Conservation (phyloP, 2,888 invertebrate genomes). For the Tinea semifulvella region DNA sequence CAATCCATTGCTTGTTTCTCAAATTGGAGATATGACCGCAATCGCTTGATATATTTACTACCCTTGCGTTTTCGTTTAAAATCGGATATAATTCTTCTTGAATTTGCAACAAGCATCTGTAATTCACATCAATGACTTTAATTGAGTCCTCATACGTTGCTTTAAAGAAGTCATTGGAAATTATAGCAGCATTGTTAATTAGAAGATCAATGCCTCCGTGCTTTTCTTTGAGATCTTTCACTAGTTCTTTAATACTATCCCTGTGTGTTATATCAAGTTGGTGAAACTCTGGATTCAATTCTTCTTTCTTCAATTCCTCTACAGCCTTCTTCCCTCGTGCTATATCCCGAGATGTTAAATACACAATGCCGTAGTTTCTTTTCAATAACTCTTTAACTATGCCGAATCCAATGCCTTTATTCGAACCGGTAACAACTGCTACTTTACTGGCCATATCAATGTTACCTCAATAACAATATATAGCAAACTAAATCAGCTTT, state of each 20-base stretch:
- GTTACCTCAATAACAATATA: no score
- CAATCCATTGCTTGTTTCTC: conserved; percentile 24
- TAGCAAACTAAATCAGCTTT: no score
- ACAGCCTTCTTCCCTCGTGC: conserved; percentile 62
- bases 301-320: conserved; percentile 53
- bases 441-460: conserved; percentile 28
- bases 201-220: conserved; percentile 29
- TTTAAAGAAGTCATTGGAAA: conserved; percentile 19
- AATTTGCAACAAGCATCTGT: conserved; percentile 23
- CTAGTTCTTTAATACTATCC: conserved; percentile 25
- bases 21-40: conserved; percentile 26
- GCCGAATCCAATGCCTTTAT: conserved; percentile 72
- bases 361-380: conserved; percentile 69
- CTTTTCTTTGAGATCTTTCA: conserved; percentile 23
- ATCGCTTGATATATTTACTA: conserved; percentile 27
- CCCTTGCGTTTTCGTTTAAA: conserved; percentile 24
- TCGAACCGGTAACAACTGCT: conserved; percentile 67
- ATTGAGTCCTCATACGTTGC: conserved; percentile 26
- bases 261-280: conserved; percentile 24
- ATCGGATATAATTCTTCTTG: conserved; percentile 25
- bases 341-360: conserved; percentile 69
- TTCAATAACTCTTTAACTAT: conserved; percentile 68
- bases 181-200: conserved; percentile 29
- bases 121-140: conserved; percentile 26
- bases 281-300: conserved; percentile 35